These are phyloP conservation scores for Papilio dardanus DNA, from an alignment of 1,140 invertebrate genomes.

Conservation along the genomic window DNA sequence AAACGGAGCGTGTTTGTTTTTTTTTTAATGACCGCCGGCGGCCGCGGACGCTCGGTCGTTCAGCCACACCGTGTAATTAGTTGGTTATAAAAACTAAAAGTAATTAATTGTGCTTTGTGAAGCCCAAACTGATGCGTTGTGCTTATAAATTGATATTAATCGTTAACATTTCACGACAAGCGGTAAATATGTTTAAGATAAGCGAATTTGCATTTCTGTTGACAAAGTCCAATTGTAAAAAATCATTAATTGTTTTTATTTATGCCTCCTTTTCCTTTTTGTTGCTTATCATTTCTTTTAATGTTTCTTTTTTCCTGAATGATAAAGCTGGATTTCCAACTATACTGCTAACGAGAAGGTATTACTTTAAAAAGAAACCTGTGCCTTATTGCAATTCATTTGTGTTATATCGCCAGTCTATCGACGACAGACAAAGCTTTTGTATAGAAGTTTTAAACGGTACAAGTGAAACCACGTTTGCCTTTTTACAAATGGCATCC, in stretches of 20 bases:
- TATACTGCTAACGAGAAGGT: background rate
- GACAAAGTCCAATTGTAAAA: background rate
- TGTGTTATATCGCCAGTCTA: too few species aligned
- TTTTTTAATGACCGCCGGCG: conserved; percentile 51
- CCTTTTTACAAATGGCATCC: conserved; percentile 33
- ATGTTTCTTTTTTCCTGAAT: background rate
- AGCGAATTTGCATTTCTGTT: conserved; percentile 40
- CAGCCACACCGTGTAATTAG: conserved; percentile 68
- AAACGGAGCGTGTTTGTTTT: conserved; percentile 59
- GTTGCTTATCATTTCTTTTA: background rate
- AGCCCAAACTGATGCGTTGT: conserved; percentile 47
- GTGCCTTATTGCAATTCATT: too few species aligned
- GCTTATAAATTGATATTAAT: conserved; percentile 70
- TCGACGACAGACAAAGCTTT: background rate
- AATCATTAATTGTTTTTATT: background rate
- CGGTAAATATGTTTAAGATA: conserved; percentile 55
- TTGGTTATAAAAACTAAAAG: conserved; percentile 66
- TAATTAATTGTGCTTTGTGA: conserved; percentile 68
- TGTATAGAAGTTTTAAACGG: background rate
- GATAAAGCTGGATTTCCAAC: background rate
- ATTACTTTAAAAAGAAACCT: too few species aligned
- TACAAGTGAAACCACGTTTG: background rate
- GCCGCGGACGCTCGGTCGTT: conserved; percentile 44
- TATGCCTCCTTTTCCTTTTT: too few species aligned
- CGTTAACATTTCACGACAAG: conserved; percentile 66